A percentile compares a stretch with the other conserved stretches of the same genome.
These are phyloP conservation scores for Semicossyphus pulcher DNA, from an alignment of 2,113 vertebrate species.

Conservation along the genomic window DNA sequence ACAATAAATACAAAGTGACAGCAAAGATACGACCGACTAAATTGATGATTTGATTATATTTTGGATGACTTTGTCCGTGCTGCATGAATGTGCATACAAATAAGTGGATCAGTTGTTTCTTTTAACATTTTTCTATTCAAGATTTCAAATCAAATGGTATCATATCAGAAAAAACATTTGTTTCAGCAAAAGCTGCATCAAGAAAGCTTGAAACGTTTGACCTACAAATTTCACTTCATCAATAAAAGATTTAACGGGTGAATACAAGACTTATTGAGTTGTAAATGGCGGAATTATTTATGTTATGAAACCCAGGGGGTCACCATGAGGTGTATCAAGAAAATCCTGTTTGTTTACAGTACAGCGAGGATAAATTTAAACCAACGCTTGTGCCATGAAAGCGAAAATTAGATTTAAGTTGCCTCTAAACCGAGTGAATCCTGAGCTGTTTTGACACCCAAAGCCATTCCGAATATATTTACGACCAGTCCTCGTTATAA, in stretches of 20 bases:
- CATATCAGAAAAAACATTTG: neutral
- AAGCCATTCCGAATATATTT: conserved; percentile 44
- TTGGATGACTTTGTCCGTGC: neutral
- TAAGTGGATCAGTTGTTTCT: neutral
- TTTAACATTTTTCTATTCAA: neutral
- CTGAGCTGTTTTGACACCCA: conserved; percentile 32
- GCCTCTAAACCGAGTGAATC: conserved; percentile 26
- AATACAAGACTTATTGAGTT: conserved; percentile 18
- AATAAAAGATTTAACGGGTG: neutral
- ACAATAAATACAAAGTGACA: neutral
- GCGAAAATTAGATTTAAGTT: conserved; percentile 30
- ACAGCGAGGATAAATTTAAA: conserved; percentile 5
- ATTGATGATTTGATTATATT: neutral
- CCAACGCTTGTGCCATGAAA: neutral
- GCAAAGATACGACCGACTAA: neutral
- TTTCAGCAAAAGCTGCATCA: neutral
- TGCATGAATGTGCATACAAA: neutral
- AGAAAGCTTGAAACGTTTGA: neutral
- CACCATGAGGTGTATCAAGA: neutral
- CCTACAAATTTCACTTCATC: neutral
- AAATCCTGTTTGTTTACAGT: conserved; percentile 33
- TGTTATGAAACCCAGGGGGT: neutral
- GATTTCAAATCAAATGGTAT: neutral
- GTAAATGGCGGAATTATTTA: conserved; percentile 27
- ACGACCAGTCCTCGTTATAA: conserved; percentile 17